Conservation (phyloP, 1,140 invertebrate genomes). For the Drosophila aff. region DNA sequence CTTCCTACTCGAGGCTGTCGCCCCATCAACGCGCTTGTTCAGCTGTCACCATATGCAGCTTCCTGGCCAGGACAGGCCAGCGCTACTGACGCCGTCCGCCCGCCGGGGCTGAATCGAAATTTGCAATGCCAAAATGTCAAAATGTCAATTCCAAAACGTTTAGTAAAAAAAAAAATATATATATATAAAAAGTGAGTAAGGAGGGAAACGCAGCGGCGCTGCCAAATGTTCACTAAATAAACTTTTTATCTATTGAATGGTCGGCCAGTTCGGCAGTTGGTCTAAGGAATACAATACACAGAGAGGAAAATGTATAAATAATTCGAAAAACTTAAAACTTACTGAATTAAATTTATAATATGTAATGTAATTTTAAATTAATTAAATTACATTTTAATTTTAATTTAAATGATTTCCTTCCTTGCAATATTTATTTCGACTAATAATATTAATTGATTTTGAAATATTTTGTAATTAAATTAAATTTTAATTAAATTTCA, state of each 20-base stretch:
- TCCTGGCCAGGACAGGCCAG: constrained; percentile 48
- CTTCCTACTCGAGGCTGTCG: constrained; percentile 31
- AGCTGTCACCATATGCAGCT: constrained; percentile 69
- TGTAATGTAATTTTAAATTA: too few species aligned
- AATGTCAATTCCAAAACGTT: constrained; percentile 81
- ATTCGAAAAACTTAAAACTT: too few species aligned
- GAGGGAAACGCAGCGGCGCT: constrained; percentile 27
- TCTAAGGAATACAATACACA: not conserved
- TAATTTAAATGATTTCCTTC: too few species aligned
- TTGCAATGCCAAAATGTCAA: constrained; percentile 73
- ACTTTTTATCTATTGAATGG: constrained; percentile 59
- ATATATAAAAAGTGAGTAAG: constrained; percentile 9
- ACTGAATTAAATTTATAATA: too few species aligned
- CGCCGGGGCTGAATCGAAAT: constrained; percentile 37
- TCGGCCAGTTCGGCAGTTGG: constrained; percentile 20
- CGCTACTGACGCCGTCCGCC: constrained; percentile 33
- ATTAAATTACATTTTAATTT: too few species aligned
- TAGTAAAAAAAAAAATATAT: constrained; percentile 54
- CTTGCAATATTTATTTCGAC: too few species aligned
- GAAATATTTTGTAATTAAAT: too few species aligned
- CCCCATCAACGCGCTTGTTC: constrained; percentile 64
- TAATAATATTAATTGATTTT: too few species aligned
- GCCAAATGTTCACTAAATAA: constrained; percentile 67
- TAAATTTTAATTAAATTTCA: too few species aligned
- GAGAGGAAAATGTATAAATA: not conserved